Conservation (phyloP, 64 coral and sea anemone genomes). For the Actinia equina region DNA sequence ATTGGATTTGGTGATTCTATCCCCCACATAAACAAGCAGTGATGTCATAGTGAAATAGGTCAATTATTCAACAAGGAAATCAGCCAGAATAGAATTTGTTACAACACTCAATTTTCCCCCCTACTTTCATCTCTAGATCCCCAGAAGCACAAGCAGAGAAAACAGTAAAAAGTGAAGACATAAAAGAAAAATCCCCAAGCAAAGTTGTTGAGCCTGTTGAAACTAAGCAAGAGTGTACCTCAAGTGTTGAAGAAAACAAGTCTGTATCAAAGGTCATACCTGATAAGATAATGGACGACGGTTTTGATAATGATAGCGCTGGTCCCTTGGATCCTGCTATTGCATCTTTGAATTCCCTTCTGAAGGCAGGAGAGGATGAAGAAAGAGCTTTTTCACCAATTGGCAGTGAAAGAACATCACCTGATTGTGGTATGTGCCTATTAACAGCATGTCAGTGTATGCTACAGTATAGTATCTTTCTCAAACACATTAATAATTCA, state of each 20-base stretch:
- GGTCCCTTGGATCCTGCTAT: slow-evolving; percentile 29
- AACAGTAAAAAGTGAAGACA: neutral
- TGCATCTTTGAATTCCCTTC: slow-evolving; percentile 7
- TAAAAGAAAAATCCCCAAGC: neutral
- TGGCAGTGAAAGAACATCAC: slow-evolving; percentile 80
- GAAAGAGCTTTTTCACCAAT: slow-evolving; percentile 87
- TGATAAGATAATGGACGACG: neutral
- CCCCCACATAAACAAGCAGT: too few relatives aligned
- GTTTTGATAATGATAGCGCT: neutral
- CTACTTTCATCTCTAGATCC: neutral
- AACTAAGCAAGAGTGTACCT: neutral
- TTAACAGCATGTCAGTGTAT: too few relatives aligned
- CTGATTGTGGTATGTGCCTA: slow-evolving; percentile 57
- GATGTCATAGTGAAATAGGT: too few relatives aligned
- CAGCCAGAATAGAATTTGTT: too few relatives aligned
- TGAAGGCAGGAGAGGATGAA: slow-evolving; percentile 32
- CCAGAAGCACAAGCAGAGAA: neutral
- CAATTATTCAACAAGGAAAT: too few relatives aligned
- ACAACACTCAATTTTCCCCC: too few relatives aligned
- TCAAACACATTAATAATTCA: too few relatives aligned
- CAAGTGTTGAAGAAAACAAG: neutral
- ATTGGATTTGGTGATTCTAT: too few relatives aligned
- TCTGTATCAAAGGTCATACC: neutral
- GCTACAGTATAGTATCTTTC: too few relatives aligned
- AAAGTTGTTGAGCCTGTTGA: neutral